phyloP scores from a whole-genome alignment of 2,888 invertebrate genomes.

The Busseola fusca region DNA sequence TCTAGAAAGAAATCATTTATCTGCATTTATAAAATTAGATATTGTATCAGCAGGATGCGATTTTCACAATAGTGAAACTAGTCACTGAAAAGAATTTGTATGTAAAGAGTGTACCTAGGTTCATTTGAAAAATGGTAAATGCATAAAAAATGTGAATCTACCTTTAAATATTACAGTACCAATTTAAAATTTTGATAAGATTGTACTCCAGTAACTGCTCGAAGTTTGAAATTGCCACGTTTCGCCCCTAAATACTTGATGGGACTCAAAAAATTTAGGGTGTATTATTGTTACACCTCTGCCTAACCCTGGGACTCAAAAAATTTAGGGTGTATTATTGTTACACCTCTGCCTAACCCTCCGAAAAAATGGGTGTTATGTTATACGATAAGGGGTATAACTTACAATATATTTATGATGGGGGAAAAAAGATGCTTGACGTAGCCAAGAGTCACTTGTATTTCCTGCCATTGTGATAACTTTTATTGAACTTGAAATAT shows the following conservation, averaged over 20 bases:
- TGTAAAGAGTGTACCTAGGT: not conserved
- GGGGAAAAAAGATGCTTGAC: not conserved
- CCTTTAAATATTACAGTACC: not conserved
- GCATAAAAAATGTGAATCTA: not conserved
- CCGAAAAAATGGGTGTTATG: not conserved
- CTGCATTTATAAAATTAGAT: slow-evolving; percentile 52
- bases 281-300: not conserved
- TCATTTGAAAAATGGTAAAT: not conserved
- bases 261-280: not conserved
- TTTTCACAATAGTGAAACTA: slow-evolving; percentile 46
- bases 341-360: not conserved
- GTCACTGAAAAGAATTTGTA: slow-evolving; percentile 47
- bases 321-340: not conserved
- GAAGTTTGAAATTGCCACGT: not conserved
- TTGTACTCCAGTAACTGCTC: not conserved
- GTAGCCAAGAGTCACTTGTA: not conserved
- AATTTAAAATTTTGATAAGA: not conserved
- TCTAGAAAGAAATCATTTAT: slow-evolving; percentile 36
- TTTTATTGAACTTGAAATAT: not conserved
- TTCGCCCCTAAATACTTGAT: not conserved
- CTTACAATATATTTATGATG: not conserved
- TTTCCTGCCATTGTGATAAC: not conserved
- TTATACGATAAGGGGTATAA: too few relatives aligned
- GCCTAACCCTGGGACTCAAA: not conserved
- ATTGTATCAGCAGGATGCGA: slow-evolving; percentile 24